Evolutionary conservation across 2,797 vertebrate genomes (phyloP).

Genomic region (Sylvia borin): DNA sequence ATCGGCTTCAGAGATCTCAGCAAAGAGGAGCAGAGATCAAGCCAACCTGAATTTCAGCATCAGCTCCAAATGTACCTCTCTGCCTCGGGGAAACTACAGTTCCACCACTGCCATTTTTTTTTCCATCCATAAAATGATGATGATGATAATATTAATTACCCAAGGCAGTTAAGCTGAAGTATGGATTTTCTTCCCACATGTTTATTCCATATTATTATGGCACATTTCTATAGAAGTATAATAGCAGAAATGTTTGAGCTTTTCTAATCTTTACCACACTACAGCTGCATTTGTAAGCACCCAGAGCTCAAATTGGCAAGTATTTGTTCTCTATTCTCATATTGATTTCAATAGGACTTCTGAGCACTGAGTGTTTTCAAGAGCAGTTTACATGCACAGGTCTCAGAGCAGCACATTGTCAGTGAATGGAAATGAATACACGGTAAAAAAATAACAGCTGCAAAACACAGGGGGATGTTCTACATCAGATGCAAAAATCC

Average conservation of each 20-base stretch:
- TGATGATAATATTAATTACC: slow-evolving; percentile 45
- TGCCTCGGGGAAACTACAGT: slow-evolving; percentile 18
- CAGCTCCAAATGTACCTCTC: not conserved
- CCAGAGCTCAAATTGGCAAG: slow-evolving; percentile 19
- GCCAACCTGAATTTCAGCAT: slow-evolving; percentile 20
- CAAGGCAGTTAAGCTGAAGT: not conserved
- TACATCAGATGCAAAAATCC: not conserved
- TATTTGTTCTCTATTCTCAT: slow-evolving; percentile 41
- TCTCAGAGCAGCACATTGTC: not conserved
- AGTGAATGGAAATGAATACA: slow-evolving; percentile 48
- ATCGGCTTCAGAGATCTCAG: not conserved
- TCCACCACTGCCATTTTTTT: not conserved
- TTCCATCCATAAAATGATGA: not conserved
- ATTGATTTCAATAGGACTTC: slow-evolving; percentile 49
- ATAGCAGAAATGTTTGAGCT: not conserved
- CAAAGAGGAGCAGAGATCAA: slow-evolving; percentile 23
- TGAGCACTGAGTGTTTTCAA: slow-evolving; percentile 28
- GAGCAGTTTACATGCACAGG: slow-evolving; percentile 24
- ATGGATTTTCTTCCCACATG: slow-evolving; percentile 10
- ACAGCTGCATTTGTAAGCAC: slow-evolving; percentile 21
- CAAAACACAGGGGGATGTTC: not conserved
- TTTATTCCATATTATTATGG: not conserved
- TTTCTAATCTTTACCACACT: not conserved
- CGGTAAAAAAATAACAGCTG: slow-evolving; percentile 18
- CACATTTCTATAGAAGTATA: not conserved